These are phyloP conservation scores for Stenodema calcarata DNA, from an alignment of 2,888 invertebrate genomes.

Conservation along the genomic window DNA sequence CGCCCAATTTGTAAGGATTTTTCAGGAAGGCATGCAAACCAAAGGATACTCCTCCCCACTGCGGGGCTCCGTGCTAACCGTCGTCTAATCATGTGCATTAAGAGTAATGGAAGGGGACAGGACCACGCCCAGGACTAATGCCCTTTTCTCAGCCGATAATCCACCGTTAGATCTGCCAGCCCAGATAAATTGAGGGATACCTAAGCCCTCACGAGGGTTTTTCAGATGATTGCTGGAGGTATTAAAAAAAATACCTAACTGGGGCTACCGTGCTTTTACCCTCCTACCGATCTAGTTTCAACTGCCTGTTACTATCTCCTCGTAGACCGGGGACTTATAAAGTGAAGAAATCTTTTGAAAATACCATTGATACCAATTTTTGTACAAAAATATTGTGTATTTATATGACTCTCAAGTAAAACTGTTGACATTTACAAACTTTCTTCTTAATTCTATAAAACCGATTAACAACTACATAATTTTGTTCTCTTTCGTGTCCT, in stretches of 20 bases:
- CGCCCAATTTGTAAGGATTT: background rate
- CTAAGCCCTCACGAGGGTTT: background rate
- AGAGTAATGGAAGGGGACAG: background rate
- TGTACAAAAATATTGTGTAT: no score
- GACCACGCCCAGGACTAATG: conserved; percentile 2
- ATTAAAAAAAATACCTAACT: background rate
- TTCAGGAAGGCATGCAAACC: background rate
- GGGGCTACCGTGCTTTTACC: background rate
- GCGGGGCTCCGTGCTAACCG: background rate
- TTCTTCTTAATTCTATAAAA: no score
- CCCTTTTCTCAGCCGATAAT: background rate
- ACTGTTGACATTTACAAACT: no score
- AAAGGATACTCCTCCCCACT: background rate
- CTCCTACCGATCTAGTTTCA: background rate
- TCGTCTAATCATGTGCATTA: background rate
- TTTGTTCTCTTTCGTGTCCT: no score
- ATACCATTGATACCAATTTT: no score
- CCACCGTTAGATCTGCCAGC: background rate
- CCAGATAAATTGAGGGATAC: background rate
- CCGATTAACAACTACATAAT: no score
- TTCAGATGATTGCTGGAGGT: background rate
- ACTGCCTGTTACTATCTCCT: background rate
- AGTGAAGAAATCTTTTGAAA: no score
- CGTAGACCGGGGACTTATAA: no score
- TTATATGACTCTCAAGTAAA: no score